Evolutionary conservation across 2,113 vertebrate genomes (phyloP).

Genomic region (Dipodomys ordii): DNA sequence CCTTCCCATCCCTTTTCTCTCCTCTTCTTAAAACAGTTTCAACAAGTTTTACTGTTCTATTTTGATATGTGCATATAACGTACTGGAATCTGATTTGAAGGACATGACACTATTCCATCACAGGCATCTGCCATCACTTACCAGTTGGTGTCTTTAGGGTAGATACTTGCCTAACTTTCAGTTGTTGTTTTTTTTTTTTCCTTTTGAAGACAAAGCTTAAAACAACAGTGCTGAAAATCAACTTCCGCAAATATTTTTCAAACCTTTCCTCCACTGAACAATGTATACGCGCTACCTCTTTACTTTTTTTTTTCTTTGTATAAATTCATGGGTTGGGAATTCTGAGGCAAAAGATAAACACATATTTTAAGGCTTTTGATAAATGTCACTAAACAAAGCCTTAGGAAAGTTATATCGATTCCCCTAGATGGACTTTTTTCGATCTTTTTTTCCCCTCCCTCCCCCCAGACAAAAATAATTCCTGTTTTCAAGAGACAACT

Average conservation of each 20-base stretch:
- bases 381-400: slow-evolving; percentile 56
- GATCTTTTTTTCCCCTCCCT: not conserved
- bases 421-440: slow-evolving; percentile 6
- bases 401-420: not conserved
- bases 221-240: not conserved
- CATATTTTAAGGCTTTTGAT: slow-evolving; percentile 51
- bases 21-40: too few species aligned
- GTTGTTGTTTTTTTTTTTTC: not conserved
- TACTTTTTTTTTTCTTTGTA: slow-evolving; percentile 45
- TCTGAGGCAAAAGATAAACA: slow-evolving; percentile 53
- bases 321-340: slow-evolving; percentile 36
- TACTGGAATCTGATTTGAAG: not conserved
- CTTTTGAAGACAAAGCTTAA: slow-evolving; percentile 40
- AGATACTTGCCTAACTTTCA: not conserved
- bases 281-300: not conserved
- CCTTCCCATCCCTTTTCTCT: not conserved
- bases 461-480: slow-evolving; percentile 53
- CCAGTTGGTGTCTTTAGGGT: not conserved
- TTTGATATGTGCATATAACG: too few species aligned
- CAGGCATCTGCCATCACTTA: not conserved
- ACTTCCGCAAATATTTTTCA: slow-evolving; percentile 40
- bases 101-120: not conserved
- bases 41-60: too few species aligned
- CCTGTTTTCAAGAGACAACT: slow-evolving; percentile 57
- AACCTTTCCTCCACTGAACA: not conserved